These are phyloP conservation scores for Suncus etruscus DNA, from an alignment of 2,113 vertebrate genomes.

Conservation along the genomic window DNA sequence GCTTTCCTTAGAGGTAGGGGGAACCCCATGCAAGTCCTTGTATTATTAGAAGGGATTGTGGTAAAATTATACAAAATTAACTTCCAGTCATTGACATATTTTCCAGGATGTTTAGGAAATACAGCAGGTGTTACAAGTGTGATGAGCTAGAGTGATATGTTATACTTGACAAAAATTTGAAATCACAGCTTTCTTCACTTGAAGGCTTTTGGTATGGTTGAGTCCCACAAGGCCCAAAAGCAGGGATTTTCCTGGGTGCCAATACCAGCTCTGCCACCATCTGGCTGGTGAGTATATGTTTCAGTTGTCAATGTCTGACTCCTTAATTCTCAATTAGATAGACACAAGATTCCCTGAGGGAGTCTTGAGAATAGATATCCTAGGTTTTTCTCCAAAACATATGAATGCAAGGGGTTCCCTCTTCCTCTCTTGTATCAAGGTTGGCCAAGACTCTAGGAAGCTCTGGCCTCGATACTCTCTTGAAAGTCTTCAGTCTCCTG, in stretches of 20 bases:
- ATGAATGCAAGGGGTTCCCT: neutral
- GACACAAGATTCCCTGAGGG: neutral
- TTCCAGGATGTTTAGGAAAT: neutral
- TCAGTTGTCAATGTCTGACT: neutral
- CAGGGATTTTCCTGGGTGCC: neutral
- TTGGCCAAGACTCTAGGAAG: slow-evolving; percentile 45
- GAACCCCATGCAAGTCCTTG: neutral
- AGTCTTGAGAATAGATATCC: neutral
- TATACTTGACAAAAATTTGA: neutral
- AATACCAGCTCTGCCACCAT: neutral
- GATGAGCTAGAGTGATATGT: neutral
- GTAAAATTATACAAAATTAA: slow-evolving; percentile 23
- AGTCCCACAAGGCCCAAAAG: neutral
- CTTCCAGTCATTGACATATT: neutral
- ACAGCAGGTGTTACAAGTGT: slow-evolving; percentile 19
- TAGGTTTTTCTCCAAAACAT: neutral
- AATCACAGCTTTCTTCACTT: neutral
- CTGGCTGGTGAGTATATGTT: neutral
- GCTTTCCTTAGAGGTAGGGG: neutral
- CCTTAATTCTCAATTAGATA: neutral
- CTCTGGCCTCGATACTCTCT: slow-evolving; percentile 11
- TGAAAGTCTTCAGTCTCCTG: slow-evolving; percentile 61
- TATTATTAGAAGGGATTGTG: neutral
- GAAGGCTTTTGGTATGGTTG: neutral
- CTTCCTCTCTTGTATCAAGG: neutral